Evolutionary conservation across 2,888 invertebrate species (phyloP).

Genomic region (Nomada ruficornis): DNA sequence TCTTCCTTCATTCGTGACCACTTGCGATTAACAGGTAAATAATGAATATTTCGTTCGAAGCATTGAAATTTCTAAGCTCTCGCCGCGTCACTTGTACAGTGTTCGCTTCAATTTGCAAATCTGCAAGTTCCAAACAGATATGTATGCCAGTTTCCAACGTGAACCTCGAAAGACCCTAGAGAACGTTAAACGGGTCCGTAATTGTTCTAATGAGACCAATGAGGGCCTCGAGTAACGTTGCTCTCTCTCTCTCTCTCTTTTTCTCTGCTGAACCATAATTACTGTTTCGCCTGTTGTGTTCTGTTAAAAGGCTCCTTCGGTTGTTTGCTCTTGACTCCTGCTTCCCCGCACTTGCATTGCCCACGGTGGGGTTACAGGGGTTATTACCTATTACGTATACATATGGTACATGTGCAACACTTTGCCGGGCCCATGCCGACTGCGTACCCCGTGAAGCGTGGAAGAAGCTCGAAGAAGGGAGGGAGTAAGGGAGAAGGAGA

Average conservation of each 20-base stretch:
- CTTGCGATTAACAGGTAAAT: too few species aligned
- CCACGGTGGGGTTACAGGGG: conserved; percentile 51
- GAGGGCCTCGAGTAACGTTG: conserved; percentile 44
- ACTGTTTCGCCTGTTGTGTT: conserved; percentile 52
- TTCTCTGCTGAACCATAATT: conserved; percentile 33
- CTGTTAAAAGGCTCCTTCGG: conserved; percentile 55
- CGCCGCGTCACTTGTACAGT: too few species aligned
- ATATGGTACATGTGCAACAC: conserved; percentile 21
- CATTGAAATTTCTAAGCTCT: too few species aligned
- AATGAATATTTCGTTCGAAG: too few species aligned
- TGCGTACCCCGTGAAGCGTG: conserved; percentile 16
- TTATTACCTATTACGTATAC: conserved; percentile 27
- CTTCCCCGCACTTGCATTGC: conserved; percentile 60
- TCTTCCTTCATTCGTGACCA: too few species aligned
- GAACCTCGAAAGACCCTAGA: conserved; percentile 49
- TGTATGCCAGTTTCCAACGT: conserved; percentile 48
- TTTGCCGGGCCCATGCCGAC: conserved; percentile 43
- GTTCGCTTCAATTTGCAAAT: neutral
- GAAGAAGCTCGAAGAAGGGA: conserved; percentile 33
- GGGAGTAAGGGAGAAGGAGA: conserved; percentile 45
- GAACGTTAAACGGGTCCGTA: conserved; percentile 35
- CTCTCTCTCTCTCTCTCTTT: neutral
- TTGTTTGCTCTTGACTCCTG: conserved; percentile 61
- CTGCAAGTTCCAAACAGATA: neutral
- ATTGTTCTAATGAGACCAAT: conserved; percentile 67